Evolutionary conservation across 2,797 vertebrate genomes (phyloP).

Genomic region (Anabacerthia variegaticeps): DNA sequence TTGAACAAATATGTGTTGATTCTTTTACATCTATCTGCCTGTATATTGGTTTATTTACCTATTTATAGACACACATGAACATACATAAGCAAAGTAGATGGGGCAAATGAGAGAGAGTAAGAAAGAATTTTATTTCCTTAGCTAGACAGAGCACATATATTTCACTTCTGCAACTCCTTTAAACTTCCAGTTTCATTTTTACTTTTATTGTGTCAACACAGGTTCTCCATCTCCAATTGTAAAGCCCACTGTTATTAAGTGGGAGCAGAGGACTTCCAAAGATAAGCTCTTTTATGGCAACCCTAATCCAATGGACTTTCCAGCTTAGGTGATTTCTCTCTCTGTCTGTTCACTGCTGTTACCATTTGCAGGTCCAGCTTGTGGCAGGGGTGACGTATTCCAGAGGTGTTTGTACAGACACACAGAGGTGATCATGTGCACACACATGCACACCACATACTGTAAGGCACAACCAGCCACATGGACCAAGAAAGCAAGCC

Average conservation of each 20-base stretch:
- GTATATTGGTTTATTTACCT: neutral
- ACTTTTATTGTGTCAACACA: neutral
- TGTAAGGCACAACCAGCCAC: neutral
- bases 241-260: neutral
- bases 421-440: neutral
- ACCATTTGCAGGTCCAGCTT: neutral
- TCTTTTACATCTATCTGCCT: neutral
- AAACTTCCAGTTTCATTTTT: neutral
- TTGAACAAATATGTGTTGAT: neutral
- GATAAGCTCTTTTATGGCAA: neutral
- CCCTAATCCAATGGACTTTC: neutral
- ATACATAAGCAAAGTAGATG: neutral
- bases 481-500: neutral
- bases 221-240: neutral
- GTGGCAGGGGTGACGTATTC: neutral
- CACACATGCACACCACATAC: neutral
- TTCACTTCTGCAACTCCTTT: neutral
- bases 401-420: neutral
- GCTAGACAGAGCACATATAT: neutral
- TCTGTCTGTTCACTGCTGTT: neutral
- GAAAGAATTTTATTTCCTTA: neutral
- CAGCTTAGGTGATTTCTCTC: neutral
- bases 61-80: neutral
- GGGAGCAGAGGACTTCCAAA: neutral
- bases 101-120: neutral